Percentiles rank a stretch among this genome's conserved stretches.
phyloP scores from a whole-genome alignment of 2,797 vertebrate genomes.

The Bradypodion pumilum region DNA sequence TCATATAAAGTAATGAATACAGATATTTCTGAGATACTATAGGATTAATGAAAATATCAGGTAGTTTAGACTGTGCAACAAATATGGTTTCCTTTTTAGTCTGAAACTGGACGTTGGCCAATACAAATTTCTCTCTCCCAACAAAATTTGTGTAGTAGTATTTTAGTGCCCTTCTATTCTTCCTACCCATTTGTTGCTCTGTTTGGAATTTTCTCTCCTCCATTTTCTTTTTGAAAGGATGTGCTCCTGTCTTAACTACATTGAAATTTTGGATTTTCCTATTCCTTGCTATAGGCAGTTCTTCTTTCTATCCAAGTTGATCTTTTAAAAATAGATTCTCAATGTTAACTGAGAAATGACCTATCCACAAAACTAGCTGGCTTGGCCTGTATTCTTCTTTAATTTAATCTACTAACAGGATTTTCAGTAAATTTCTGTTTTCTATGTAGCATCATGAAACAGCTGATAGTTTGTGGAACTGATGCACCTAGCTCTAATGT shows the following conservation, averaged over 20 bases:
- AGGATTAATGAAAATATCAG: neutral
- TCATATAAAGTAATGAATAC: neutral
- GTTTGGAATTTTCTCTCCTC: neutral
- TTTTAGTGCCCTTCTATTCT: neutral
- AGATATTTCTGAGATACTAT: neutral
- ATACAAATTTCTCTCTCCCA: neutral
- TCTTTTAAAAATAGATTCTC: neutral
- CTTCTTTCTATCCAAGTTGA: neutral
- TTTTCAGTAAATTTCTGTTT: neutral
- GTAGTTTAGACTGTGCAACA: neutral
- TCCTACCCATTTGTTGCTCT: neutral
- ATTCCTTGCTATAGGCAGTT: neutral
- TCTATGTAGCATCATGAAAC: neutral
- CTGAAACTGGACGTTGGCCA: neutral
- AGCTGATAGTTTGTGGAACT: neutral
- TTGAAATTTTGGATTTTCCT: neutral
- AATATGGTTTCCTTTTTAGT: neutral
- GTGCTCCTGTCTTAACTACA: neutral
- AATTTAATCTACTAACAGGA: neutral
- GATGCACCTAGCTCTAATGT: neutral
- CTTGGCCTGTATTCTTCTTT: neutral
- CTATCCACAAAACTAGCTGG: neutral
- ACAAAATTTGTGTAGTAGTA: neutral
- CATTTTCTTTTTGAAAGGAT: neutral
- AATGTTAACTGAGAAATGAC: neutral